phyloP scores from a whole-genome alignment of 2,888 invertebrate genomes.

The Eupithecia insigniata region DNA sequence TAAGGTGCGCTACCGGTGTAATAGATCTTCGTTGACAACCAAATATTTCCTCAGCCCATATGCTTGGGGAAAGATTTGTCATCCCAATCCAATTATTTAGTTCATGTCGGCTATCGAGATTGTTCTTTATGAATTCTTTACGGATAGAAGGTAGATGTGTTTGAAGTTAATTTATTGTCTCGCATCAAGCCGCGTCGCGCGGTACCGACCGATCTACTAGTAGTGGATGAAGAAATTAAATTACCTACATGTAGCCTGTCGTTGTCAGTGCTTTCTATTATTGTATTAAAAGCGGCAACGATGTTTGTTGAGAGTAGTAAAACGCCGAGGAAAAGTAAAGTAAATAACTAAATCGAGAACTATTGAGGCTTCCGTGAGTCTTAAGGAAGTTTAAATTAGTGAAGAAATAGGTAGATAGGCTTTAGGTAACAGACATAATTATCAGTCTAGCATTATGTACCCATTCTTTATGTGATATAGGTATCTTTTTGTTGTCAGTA shows the following conservation, averaged over 20 bases:
- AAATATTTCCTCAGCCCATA: conserved; percentile 51
- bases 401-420: not conserved
- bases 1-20: too few species aligned
- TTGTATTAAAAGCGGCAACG: conserved; percentile 9
- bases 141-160: conserved; percentile 23
- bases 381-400: not conserved
- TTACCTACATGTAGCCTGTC: conserved; percentile 18
- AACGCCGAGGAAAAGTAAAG: conserved; percentile 12
- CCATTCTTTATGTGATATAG: too few species aligned
- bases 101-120: conserved; percentile 67
- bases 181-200: not conserved
- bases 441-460: too few species aligned
- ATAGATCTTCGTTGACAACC: not conserved
- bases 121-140: conserved; percentile 55
- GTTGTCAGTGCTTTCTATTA: conserved; percentile 5
- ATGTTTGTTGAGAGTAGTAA: conserved; percentile 5
- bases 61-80: conserved; percentile 61
- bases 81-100: conserved; percentile 75
- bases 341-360: not conserved
- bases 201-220: not conserved
- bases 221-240: conserved; percentile 26
- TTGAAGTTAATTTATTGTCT: conserved; percentile 9
- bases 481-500: not conserved
- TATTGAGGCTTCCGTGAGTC: not conserved
- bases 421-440: too few species aligned